phyloP scores from a whole-genome alignment of 2,797 vertebrate genomes.

The Cephalopachus bancanus region DNA sequence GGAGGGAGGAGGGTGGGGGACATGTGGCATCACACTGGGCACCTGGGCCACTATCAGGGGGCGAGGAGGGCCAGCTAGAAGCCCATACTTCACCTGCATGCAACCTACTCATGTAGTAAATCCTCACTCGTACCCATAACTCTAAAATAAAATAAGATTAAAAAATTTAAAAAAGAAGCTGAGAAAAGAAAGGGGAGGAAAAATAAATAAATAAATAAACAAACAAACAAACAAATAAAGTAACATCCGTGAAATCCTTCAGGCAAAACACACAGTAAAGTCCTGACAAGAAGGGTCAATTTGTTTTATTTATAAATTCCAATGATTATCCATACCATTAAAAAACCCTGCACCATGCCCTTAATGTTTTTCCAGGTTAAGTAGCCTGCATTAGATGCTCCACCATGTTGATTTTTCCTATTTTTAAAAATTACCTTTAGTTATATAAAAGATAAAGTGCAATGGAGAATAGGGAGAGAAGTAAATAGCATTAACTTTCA shows the following conservation, averaged over 20 bases:
- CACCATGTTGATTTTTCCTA: not conserved
- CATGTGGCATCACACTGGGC: too few relatives aligned
- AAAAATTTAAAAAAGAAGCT: too few relatives aligned
- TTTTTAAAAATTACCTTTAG: conserved; percentile 61
- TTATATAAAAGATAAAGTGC: conserved; percentile 61
- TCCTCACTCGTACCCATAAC: too few relatives aligned
- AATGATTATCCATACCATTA: not conserved
- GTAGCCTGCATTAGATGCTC: not conserved
- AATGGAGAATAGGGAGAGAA: conserved; percentile 47
- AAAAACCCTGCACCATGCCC: not conserved
- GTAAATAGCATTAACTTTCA: conserved; percentile 68
- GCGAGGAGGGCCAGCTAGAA: too few relatives aligned
- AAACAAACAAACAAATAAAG: not conserved
- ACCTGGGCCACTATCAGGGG: too few relatives aligned
- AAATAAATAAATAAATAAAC: too few relatives aligned
- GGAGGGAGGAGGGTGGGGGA: too few relatives aligned
- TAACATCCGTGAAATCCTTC: not conserved
- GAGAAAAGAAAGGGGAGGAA: too few relatives aligned
- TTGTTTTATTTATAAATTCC: conserved; percentile 15
- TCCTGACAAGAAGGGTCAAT: not conserved
- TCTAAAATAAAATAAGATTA: too few relatives aligned
- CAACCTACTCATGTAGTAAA: too few relatives aligned
- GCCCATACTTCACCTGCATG: too few relatives aligned
- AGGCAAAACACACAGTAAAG: conserved; percentile 12
- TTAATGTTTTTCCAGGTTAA: conserved; percentile 27